These are phyloP conservation scores for Heliconius hewitsoni DNA, from an alignment of 1,140 invertebrate genomes.

Conservation along the genomic window DNA sequence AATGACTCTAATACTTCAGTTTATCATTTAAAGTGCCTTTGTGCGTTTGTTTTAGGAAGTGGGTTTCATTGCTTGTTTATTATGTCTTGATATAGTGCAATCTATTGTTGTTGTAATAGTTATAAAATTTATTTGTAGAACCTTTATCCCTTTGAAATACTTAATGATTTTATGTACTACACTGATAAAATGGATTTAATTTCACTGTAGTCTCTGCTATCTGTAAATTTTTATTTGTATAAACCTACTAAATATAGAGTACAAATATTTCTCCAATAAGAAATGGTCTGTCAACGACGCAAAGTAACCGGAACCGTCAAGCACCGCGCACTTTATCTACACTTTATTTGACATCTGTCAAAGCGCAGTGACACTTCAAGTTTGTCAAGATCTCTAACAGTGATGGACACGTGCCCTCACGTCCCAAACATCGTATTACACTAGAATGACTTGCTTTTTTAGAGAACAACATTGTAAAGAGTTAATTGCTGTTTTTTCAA, in stretches of 20 bases:
- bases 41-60: conserved; percentile 19
- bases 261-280: conserved; percentile 8
- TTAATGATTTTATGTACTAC: too few relatives aligned
- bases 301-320: conserved; percentile 26
- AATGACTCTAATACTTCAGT: conserved; percentile 27
- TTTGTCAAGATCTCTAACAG: conserved; percentile 25
- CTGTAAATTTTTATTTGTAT: not conserved
- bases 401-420: conserved; percentile 21
- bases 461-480: conserved; percentile 7
- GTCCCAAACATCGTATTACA: conserved; percentile 9
- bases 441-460: conserved; percentile 25
- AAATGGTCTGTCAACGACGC: conserved; percentile 4
- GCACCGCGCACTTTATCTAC: conserved; percentile 39
- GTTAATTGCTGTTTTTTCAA: not conserved
- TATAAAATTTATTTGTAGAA: not conserved
- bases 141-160: not conserved
- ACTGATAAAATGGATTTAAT: too few relatives aligned
- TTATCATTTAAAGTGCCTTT: conserved; percentile 32
- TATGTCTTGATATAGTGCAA: conserved; percentile 7
- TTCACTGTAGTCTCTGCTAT: too few relatives aligned
- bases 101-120: not conserved
- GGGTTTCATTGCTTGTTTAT: conserved; percentile 5
- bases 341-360: conserved; percentile 49
- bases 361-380: conserved; percentile 35
- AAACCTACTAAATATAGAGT: not conserved